Percentiles rank a stretch among this genome's conserved stretches.
These are phyloP conservation scores for Leuciscus idus DNA, from an alignment of 2,113 vertebrate genomes.

Conservation along the genomic window DNA sequence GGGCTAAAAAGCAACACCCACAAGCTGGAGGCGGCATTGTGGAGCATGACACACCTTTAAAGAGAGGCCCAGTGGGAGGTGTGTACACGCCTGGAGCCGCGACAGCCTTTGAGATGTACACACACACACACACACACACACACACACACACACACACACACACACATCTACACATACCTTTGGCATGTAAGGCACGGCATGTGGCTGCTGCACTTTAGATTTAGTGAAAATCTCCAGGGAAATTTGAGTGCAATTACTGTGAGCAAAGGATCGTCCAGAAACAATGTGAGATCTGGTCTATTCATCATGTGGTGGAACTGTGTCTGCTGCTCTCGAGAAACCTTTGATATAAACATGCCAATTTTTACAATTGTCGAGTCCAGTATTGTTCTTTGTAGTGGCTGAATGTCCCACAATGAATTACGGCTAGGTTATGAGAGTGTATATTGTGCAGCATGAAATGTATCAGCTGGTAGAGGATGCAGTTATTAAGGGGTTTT, in stretches of 20 bases:
- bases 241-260: slow-evolving; percentile 46
- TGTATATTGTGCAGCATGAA: background rate
- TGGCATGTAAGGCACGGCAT: slow-evolving; percentile 29
- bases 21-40: slow-evolving; percentile 43
- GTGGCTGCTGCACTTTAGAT: slow-evolving; percentile 50
- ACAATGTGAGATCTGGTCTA: slow-evolving; percentile 45
- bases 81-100: slow-evolving; percentile 56
- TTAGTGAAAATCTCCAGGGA: slow-evolving; percentile 45
- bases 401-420: background rate
- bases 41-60: slow-evolving; percentile 66
- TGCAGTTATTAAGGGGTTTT: background rate
- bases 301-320: slow-evolving; percentile 45
- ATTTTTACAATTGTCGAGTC: background rate
- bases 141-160: slow-evolving; percentile 13
- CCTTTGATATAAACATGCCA: slow-evolving; percentile 28
- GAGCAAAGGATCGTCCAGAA: slow-evolving; percentile 47
- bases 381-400: slow-evolving; percentile 20
- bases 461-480: slow-evolving; percentile 1
- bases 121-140: slow-evolving; percentile 28
- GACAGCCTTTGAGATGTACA: slow-evolving; percentile 40
- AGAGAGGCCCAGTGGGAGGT: slow-evolving; percentile 59
- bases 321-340: slow-evolving; percentile 36
- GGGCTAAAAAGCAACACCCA: slow-evolving; percentile 59
- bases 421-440: background rate
- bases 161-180: slow-evolving; percentile 40